These are phyloP conservation scores for Melierax canorus DNA, from an alignment of 2,113 vertebrate species.

Conservation along the genomic window DNA sequence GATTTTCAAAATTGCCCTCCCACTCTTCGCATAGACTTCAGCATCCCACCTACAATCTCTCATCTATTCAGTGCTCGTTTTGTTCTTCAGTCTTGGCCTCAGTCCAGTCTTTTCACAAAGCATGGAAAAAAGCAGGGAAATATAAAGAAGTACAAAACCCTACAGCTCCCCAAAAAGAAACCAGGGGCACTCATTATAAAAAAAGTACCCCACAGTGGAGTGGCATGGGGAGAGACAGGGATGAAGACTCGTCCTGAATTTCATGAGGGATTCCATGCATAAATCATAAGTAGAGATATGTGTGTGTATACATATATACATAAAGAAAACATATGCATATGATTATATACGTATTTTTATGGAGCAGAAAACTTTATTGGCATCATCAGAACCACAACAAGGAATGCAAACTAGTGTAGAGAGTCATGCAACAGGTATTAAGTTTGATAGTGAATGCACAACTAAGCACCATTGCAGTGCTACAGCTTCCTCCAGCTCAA, in stretches of 20 bases:
- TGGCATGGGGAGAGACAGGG: background rate
- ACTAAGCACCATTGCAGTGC: background rate
- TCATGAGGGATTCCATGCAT: background rate
- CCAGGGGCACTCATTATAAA: background rate
- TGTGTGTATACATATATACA: no score
- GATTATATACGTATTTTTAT: background rate
- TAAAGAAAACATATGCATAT: background rate
- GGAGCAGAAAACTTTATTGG: background rate
- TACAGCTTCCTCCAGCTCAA: background rate
- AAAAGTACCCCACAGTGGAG: background rate
- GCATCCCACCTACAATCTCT: constrained; percentile 60
- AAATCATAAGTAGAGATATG: background rate
- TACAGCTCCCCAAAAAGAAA: background rate
- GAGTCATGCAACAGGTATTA: background rate
- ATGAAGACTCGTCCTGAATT: background rate
- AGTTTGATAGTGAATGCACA: background rate
- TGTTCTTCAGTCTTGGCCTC: constrained; percentile 56
- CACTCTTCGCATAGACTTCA: constrained; percentile 51
- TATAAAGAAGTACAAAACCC: background rate
- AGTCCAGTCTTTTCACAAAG: constrained; percentile 47
- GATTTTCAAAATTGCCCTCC: constrained; percentile 56
- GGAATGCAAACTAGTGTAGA: background rate
- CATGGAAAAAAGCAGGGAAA: background rate
- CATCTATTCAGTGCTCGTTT: constrained; percentile 52
- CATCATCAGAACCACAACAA: background rate